Evolutionary conservation across 2,797 vertebrate genomes (phyloP), one percentile per base, ranked within the genome.

Genomic region (Pseudochaenichthys georgianus): DNA sequence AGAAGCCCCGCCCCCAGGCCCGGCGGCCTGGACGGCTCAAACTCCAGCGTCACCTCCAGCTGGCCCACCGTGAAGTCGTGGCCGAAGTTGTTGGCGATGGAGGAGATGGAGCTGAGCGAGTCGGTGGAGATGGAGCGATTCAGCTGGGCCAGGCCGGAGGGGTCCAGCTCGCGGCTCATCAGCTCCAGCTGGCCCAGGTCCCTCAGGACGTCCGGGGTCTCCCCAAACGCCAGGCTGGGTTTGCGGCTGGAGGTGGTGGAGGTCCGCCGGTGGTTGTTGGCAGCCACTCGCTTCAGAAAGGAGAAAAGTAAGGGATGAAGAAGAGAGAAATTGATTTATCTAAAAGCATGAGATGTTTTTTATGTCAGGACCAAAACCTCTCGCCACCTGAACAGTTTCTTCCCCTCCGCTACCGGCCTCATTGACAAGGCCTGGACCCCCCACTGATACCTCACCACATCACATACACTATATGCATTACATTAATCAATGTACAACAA

Each of bases 81-180:
- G 81, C 98, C 98, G 0, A 99, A 99, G 85, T 96, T 99, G 90
- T 99, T 97, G 77, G 96, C 97, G 59, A 99, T 95, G 41, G 98
- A 99, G 38, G 98, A 99, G 91, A 99, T 91, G 78, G 97, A 99
- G 91, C 96, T 97, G 83, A 99, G 95, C 0, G 98, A 99, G 87
- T 99, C 98, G 0, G 96, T 97, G 0, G 98, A 99, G 71, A 97
- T 72, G 47, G 98, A 99, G n/a, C 96, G 96, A 77, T 95, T 96
- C 75, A 99, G 87, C 51, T 95, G 93, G 34, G 78, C 82, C 15
- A 81, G 4, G 58, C 91, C 91, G 1, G 90, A 92, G 38, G 96
- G 89, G 85, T 98, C 97, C 88, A 97, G 89, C 68, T 95, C 95
- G 31, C 92, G 94, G 90, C 93, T 94, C 96, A 98, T 97, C 90